phyloP scores from a whole-genome alignment of 2,113 vertebrate species.

The Calidris pygmaea region DNA sequence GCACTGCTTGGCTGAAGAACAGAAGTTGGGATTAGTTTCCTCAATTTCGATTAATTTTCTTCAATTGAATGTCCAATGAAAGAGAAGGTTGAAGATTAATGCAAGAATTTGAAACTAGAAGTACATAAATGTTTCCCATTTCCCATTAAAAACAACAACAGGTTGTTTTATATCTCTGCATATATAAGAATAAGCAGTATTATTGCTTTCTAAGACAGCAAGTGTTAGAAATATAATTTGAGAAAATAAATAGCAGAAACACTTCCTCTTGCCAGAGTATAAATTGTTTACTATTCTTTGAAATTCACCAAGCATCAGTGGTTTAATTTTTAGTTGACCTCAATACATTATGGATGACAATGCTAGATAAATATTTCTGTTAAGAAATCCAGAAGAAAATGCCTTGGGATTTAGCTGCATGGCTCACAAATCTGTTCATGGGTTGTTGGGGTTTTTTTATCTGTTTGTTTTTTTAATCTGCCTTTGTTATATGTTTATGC shows the following conservation, averaged over 20 bases:
- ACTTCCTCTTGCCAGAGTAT: not conserved
- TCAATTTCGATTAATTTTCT: not conserved
- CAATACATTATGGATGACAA: conserved; percentile 21
- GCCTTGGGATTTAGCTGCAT: not conserved
- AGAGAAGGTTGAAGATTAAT: not conserved
- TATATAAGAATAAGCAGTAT: not conserved
- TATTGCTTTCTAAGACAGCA: not conserved
- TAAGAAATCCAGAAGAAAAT: not conserved
- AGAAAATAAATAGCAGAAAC: not conserved
- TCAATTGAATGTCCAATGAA: not conserved
- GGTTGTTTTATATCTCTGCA: not conserved
- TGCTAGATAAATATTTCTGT: conserved; percentile 23
- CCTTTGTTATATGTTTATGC: not conserved
- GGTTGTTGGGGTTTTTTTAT: not conserved
- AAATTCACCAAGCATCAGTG: not conserved
- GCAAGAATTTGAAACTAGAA: not conserved
- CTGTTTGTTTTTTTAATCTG: not conserved
- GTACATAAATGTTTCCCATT: not conserved
- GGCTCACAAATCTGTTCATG: not conserved
- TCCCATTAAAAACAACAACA: not conserved
- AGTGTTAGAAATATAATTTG: not conserved
- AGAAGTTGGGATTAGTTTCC: not conserved
- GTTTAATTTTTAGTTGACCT: conserved; percentile 38
- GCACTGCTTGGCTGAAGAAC: not conserved
- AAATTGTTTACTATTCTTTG: not conserved